phyloP scores from a whole-genome alignment of 2,888 invertebrate species.

The Nemapogon koenigi region DNA sequence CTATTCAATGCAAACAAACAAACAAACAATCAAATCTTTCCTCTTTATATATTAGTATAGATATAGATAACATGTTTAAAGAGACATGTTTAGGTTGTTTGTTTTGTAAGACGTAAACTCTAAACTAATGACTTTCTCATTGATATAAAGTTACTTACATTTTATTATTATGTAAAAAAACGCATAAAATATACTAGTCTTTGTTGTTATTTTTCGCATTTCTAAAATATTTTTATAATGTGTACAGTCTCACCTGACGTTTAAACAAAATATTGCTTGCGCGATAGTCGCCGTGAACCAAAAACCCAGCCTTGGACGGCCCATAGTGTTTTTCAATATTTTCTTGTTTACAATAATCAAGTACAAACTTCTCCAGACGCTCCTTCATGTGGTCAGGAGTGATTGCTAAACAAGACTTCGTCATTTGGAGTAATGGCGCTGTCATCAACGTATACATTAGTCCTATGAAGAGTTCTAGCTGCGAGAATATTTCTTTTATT shows the following conservation, averaged over 20 bases:
- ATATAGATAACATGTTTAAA: too few species aligned
- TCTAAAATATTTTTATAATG: neutral
- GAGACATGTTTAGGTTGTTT: too few species aligned
- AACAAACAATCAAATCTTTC: too few species aligned
- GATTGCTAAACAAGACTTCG: conserved; percentile 16
- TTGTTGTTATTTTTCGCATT: neutral
- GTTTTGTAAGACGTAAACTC: too few species aligned
- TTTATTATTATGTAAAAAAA: too few species aligned
- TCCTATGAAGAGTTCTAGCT: conserved; percentile 13
- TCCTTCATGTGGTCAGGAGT: conserved; percentile 23
- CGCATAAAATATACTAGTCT: too few species aligned
- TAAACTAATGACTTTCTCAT: too few species aligned
- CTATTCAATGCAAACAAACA: too few species aligned
- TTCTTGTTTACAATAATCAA: conserved; percentile 6
- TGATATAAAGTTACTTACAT: too few species aligned
- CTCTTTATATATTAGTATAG: too few species aligned
- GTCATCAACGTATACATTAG: conserved; percentile 7
- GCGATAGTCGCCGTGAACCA: conserved; percentile 30
- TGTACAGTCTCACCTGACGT: conserved; percentile 16
- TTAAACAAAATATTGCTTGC: conserved; percentile 26
- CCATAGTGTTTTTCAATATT: conserved; percentile 18
- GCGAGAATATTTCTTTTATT: conserved; percentile 16
- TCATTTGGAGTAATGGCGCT: conserved; percentile 7
- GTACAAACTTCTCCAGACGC: conserved; percentile 20
- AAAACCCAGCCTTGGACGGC: conserved; percentile 21